Evolutionary conservation across 2,113 vertebrate species (phyloP).

Genomic region (Melospiza georgiana): DNA sequence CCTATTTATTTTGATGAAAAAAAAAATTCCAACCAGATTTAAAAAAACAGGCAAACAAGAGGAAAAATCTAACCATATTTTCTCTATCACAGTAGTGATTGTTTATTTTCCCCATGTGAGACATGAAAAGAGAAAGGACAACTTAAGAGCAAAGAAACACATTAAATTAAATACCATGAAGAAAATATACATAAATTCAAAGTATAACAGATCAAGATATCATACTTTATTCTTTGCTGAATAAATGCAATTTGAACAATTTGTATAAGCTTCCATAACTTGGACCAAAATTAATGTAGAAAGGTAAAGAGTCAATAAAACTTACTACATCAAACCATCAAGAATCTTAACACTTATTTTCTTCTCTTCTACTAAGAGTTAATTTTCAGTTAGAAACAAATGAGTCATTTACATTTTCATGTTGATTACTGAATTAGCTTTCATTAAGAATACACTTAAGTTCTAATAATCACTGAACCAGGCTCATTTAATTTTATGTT

Average conservation of each 20-base stretch:
- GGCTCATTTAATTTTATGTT: slow-evolving; percentile 97
- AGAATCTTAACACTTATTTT: slow-evolving; percentile 45
- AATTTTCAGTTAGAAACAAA: slow-evolving; percentile 92
- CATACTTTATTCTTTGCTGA: neutral
- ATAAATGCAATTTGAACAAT: neutral
- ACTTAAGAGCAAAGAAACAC: neutral
- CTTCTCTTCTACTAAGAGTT: slow-evolving; percentile 88
- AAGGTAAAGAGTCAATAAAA: slow-evolving; percentile 13
- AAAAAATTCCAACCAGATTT: neutral
- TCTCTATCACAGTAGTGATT: neutral
- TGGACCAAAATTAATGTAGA: neutral
- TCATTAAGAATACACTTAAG: slow-evolving; percentile 99
- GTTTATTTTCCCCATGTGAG: neutral
- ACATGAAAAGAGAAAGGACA: neutral
- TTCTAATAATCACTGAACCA: slow-evolving; percentile 89
- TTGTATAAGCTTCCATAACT: neutral
- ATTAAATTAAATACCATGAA: neutral
- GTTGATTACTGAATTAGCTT: slow-evolving; percentile 98
- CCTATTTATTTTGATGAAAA: neutral
- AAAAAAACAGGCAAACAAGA: neutral
- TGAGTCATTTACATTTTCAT: slow-evolving; percentile 96
- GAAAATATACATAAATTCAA: neutral
- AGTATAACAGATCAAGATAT: neutral
- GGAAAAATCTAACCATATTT: neutral
- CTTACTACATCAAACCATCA: slow-evolving; percentile 11